Evolutionary conservation across 1,140 invertebrate species (phyloP).

Genomic region (Lepidostoma basale): DNA sequence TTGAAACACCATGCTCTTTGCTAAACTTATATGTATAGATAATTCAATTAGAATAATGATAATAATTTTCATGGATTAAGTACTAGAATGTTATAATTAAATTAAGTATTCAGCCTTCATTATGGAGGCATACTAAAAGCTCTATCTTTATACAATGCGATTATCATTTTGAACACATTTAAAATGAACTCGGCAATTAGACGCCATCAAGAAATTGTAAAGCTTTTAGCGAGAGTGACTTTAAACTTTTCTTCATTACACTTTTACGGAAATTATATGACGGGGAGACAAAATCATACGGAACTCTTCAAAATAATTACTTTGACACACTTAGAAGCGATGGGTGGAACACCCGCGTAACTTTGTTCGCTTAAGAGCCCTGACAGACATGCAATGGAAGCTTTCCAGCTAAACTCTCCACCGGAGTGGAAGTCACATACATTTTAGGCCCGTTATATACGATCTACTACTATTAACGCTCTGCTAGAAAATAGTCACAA

Average conservation of each 20-base stretch:
- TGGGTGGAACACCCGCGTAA: background rate
- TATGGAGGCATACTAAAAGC: background rate
- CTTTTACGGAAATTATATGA: constrained; percentile 25
- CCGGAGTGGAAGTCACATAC: too few species aligned
- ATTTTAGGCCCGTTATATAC: too few species aligned
- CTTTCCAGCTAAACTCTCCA: background rate
- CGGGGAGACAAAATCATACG: constrained; percentile 41
- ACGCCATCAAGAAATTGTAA: constrained; percentile 22
- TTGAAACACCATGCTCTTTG: too few species aligned
- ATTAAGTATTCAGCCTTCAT: constrained; percentile 16
- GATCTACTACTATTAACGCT: too few species aligned
- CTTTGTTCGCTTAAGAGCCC: background rate
- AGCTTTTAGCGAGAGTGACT: constrained; percentile 28
- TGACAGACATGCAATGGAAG: background rate
- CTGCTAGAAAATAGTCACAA: too few species aligned
- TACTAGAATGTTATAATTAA: constrained; percentile 1
- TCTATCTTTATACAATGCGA: constrained; percentile 1
- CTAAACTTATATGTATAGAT: too few species aligned
- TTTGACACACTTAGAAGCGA: constrained; percentile 42
- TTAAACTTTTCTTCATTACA: constrained; percentile 29
- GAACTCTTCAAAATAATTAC: constrained; percentile 47
- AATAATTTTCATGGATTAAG: too few species aligned
- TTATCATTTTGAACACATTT: constrained; percentile 25
- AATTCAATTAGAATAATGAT: too few species aligned
- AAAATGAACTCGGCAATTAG: constrained; percentile 26